Evolutionary conservation across 1,140 invertebrate genomes (phyloP), one percentile per base, ranked within the genome.

Genomic region (Diabrotica undecimpunctata): DNA sequence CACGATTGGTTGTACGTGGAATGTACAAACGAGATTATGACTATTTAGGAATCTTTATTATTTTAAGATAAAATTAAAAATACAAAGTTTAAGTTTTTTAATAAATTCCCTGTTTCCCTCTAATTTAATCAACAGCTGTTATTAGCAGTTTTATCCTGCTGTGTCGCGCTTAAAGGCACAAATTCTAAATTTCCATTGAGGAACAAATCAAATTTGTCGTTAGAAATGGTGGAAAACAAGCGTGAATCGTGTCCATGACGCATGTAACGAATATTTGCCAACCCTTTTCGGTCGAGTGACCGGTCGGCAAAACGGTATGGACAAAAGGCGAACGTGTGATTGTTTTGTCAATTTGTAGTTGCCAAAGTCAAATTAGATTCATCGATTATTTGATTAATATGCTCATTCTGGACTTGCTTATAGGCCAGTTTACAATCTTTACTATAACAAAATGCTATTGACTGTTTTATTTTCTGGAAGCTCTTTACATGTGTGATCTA

Each of bases 341-440:
- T 75, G 74, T 75, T 72, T 67, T 74, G 74, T 73, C 74, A 75
- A 75, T 75, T 71, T 70, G 71, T 71, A 74, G 66, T 74, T 71
- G 69, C 72, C 72, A 70, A 67, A 68, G 67, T 71, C 70, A 74
- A 75, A 75, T 75, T 75, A 74, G 72, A 74, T 74, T 67, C 68
- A 73, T 74, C 66, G 74, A 75, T 75, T 75, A 74, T 71, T 74
- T 74, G 73, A 74, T 74, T 74, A 74, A 74, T 72, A 73, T 68
- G 67, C 55, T 57, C 37, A 9, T 69, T 60, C 69, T 57, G 55
- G 8, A 37, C 60, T 55, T 60, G 60, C 39, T 50, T 46, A 5
- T 46, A 46, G 41, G n/a, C 41, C 41, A 46, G n/a, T 54, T 25
- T 25, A 4, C 25, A 25, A 25, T 25, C 25, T 25, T 25, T 4